phyloP scores from a whole-genome alignment of 2,113 vertebrate genomes.

The Aviceda subcristata region DNA sequence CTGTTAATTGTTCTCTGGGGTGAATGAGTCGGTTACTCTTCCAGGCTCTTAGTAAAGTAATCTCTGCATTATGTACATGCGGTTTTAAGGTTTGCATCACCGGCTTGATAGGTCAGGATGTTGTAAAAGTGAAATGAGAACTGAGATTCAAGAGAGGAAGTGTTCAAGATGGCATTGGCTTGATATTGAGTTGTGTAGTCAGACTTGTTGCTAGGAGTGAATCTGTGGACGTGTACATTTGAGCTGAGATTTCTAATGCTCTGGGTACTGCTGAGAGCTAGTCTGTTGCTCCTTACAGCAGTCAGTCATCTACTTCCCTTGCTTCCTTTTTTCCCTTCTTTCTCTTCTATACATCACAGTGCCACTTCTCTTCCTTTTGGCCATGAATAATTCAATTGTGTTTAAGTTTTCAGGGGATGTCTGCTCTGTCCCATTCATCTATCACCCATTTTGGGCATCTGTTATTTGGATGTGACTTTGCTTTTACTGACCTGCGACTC shows the following conservation, averaged over 20 bases:
- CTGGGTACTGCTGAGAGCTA: neutral
- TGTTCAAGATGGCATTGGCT: neutral
- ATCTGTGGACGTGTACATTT: neutral
- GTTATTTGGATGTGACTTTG: neutral
- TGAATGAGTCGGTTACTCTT: neutral
- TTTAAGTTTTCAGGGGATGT: neutral
- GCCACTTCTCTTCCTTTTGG: neutral
- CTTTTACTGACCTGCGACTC: neutral
- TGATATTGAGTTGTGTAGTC: neutral
- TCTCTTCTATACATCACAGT: neutral
- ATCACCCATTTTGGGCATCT: neutral
- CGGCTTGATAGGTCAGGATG: neutral
- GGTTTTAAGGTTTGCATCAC: neutral
- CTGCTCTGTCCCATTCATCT: neutral
- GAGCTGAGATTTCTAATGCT: neutral
- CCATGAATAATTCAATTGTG: neutral
- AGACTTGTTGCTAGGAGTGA: neutral
- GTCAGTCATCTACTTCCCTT: neutral
- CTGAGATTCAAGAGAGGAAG: neutral
- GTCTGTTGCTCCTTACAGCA: neutral
- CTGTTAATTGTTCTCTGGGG: neutral
- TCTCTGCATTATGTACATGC: fast-evolving
- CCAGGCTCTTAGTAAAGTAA: neutral
- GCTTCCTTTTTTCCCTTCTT: neutral
- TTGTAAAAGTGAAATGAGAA: neutral